These are phyloP conservation scores for Amniataba percoides DNA, from an alignment of 2,797 vertebrate species.

Conservation along the genomic window DNA sequence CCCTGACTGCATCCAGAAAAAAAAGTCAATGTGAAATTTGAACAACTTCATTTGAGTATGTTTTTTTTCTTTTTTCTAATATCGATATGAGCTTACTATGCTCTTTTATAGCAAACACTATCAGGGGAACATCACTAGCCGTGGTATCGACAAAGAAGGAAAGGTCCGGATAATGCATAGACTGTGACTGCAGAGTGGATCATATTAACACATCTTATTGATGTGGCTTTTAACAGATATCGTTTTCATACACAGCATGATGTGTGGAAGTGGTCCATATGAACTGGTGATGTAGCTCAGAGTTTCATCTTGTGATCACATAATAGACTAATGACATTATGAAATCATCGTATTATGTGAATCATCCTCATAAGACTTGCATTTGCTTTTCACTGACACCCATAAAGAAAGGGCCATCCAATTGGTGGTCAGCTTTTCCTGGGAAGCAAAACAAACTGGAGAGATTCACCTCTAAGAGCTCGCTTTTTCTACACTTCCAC, in stretches of 20 bases:
- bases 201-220: slow-evolving; percentile 81
- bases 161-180: slow-evolving; percentile 70
- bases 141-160: slow-evolving; percentile 60
- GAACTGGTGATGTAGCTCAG: slow-evolving; percentile 71
- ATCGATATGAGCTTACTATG: slow-evolving; percentile 66
- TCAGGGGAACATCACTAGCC: slow-evolving; percentile 70
- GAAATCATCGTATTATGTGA: slow-evolving; percentile 79
- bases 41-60: slow-evolving; percentile 75
- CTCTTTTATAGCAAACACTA: slow-evolving; percentile 74
- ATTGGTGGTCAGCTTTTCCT: slow-evolving; percentile 16
- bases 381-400: slow-evolving; percentile 78
- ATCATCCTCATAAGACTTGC: slow-evolving; percentile 81
- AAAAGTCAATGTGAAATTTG: slow-evolving; percentile 81
- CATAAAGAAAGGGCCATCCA: slow-evolving; percentile 33
- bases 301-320: slow-evolving; percentile 80
- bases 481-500: slow-evolving; percentile 20
- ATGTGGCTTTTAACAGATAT: slow-evolving; percentile 80
- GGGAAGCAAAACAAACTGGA: slow-evolving; percentile 46
- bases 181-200: slow-evolving; percentile 80
- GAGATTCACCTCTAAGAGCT: slow-evolving; percentile 15
- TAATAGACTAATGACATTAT: slow-evolving; percentile 79
- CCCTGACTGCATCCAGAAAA: slow-evolving; percentile 53
- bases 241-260: slow-evolving; percentile 68
- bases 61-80: slow-evolving; percentile 50
- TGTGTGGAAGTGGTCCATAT: slow-evolving; percentile 72